phyloP scores from a whole-genome alignment of 2,113 vertebrate species.

The Lipophrys pholis region DNA sequence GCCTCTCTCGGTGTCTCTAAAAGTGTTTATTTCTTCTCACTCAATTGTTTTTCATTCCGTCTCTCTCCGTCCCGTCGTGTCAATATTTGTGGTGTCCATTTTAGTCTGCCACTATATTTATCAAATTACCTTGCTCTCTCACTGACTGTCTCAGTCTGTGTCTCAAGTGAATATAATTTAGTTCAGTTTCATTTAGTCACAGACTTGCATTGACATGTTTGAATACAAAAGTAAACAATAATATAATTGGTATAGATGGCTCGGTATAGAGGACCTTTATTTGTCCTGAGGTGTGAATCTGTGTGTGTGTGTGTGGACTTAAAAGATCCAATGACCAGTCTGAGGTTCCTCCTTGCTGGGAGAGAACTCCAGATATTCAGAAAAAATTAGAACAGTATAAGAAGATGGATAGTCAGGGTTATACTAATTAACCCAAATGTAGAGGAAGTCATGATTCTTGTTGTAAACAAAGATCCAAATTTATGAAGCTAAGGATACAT shows the following conservation, averaged over 20 bases:
- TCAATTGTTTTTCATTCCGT: conserved; percentile 48
- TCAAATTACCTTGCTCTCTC: conserved; percentile 33
- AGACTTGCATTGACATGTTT: conserved; percentile 15
- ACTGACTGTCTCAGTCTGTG: conserved; percentile 24
- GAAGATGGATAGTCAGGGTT: too few species aligned
- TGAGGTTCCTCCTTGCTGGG: too few species aligned
- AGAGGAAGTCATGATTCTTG: too few species aligned
- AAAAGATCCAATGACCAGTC: too few species aligned
- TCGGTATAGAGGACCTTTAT: background rate
- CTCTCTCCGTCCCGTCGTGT: conserved; percentile 22
- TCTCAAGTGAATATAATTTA: conserved; percentile 40
- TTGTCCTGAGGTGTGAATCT: too few species aligned
- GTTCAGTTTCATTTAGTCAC: conserved; percentile 28
- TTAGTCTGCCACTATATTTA: conserved; percentile 26
- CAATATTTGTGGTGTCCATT: conserved; percentile 37
- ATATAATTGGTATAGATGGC: conserved; percentile 21
- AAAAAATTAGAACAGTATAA: too few species aligned
- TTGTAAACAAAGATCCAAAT: too few species aligned
- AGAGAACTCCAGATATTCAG: too few species aligned
- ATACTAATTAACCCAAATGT: too few species aligned
- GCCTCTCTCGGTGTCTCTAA: conserved; percentile 17
- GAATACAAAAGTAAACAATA: conserved; percentile 21
- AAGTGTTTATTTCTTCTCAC: conserved; percentile 39
- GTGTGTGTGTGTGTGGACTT: too few species aligned
- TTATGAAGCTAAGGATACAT: too few species aligned